Conservation (phyloP, 2,113 vertebrate genomes). For the Neolamprologus ventralis region DNA sequence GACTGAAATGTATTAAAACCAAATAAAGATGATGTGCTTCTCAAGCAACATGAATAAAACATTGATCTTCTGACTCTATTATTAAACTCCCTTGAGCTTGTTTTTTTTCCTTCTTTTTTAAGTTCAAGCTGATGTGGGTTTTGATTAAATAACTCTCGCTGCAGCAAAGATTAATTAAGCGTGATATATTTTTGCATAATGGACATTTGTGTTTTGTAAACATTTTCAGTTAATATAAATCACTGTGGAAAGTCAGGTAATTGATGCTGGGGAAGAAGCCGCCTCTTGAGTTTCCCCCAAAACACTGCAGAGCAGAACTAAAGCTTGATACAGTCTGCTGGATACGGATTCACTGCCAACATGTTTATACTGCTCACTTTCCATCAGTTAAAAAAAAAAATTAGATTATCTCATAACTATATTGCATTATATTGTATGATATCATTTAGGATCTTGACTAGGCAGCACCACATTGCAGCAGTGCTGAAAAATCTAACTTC, state of each 20-base stretch:
- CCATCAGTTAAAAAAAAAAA: background rate
- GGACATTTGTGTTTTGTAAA: constrained; percentile 32
- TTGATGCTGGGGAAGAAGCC: background rate
- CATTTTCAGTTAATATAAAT: constrained; percentile 36
- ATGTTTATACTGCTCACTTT: background rate
- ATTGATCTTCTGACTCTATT: background rate
- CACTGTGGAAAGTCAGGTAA: background rate
- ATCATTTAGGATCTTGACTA: background rate
- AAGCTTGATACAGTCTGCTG: background rate
- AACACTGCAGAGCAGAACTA: background rate
- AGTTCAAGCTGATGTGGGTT: constrained; percentile 6
- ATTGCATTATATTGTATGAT: background rate
- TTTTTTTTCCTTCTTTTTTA: background rate
- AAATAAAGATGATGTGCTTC: background rate
- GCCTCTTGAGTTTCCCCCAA: background rate
- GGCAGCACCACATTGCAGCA: background rate
- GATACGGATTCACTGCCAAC: background rate
- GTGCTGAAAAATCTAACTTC: background rate
- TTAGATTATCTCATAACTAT: background rate
- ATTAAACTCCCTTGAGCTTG: background rate
- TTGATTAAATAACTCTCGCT: constrained; percentile 21
- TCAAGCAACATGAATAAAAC: constrained; percentile 12
- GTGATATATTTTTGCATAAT: constrained; percentile 39
- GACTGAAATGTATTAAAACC: background rate
- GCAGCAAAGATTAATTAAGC: constrained; percentile 30